Conservation (phyloP, 2,888 invertebrate genomes). For the Chrysodeixis includens region DNA sequence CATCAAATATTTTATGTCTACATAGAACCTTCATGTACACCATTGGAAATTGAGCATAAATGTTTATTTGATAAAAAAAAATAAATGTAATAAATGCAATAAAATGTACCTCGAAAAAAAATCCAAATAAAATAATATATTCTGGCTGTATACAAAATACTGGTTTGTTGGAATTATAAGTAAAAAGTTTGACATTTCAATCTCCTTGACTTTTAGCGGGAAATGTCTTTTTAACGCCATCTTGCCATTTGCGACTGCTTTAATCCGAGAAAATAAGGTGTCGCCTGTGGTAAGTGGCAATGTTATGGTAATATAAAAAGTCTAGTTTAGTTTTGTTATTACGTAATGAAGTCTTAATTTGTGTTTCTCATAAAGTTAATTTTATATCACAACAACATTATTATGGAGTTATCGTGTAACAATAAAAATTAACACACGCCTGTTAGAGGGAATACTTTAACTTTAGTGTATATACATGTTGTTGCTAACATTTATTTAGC, state of each 20-base stretch:
- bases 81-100: not conserved
- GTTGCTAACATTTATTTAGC: conserved; percentile 1
- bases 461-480: not conserved
- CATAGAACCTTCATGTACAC: too few relatives aligned
- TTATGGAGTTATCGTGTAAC: too few relatives aligned
- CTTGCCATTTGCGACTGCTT: conserved; percentile 33
- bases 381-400: too few relatives aligned
- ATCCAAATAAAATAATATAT: not conserved
- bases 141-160: not conserved
- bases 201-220: conserved; percentile 42
- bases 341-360: too few relatives aligned
- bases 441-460: not conserved
- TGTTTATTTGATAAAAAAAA: too few relatives aligned
- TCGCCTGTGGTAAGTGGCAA: conserved; percentile 7
- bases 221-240: conserved; percentile 31
- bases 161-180: not conserved
- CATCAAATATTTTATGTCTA: too few relatives aligned
- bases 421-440: not conserved
- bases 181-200: conserved; percentile 54
- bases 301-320: conserved; percentile 14
- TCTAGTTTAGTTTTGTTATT: too few relatives aligned
- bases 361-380: too few relatives aligned
- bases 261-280: conserved; percentile 27
- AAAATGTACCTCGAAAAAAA: too few relatives aligned
- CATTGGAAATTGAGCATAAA: too few relatives aligned